Conservation (phyloP, 2,113 vertebrate genomes). For the Thunnus maccoyii region DNA sequence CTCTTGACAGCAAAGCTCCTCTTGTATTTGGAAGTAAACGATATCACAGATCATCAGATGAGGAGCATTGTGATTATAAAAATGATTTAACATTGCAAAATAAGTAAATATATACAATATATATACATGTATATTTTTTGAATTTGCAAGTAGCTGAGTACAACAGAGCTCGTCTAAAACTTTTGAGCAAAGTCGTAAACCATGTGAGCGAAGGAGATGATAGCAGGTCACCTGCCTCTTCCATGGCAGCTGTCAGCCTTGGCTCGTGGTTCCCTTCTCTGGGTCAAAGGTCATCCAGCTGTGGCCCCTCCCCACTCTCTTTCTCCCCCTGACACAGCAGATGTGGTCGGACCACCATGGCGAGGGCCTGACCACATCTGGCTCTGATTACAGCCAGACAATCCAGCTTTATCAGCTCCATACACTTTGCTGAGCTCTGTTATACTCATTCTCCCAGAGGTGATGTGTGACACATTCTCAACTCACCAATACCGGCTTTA, state of each 20-base stretch:
- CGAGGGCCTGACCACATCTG: slow-evolving; percentile 85
- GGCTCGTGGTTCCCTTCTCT: slow-evolving; percentile 83
- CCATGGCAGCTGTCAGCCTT: slow-evolving; percentile 81
- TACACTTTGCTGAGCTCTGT: slow-evolving; percentile 76
- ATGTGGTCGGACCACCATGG: slow-evolving; percentile 85
- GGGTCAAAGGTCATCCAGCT: slow-evolving; percentile 86
- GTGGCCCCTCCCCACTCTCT: slow-evolving; percentile 76
- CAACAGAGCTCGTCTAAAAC: no score
- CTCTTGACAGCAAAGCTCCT: not conserved
- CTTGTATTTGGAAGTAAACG: slow-evolving; percentile 1
- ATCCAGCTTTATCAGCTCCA: slow-evolving; percentile 85
- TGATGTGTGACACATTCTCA: slow-evolving; percentile 81
- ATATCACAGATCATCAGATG: not conserved
- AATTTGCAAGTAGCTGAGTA: no score
- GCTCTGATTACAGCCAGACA: slow-evolving; percentile 85
- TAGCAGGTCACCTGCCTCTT: slow-evolving; percentile 76
- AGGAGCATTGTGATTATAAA: not conserved
- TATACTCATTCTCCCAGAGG: slow-evolving; percentile 74
- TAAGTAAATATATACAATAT: not conserved
- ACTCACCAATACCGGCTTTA: slow-evolving; percentile 72
- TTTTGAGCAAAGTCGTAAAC: slow-evolving; percentile 53
- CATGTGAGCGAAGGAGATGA: slow-evolving; percentile 68
- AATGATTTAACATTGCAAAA: not conserved
- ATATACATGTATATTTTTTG: no score
- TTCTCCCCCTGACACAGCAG: slow-evolving; percentile 77